Base-by-base conservation (phyloP, 2,113 vertebrate genomes). In the Microtus richardsoni region DNA sequence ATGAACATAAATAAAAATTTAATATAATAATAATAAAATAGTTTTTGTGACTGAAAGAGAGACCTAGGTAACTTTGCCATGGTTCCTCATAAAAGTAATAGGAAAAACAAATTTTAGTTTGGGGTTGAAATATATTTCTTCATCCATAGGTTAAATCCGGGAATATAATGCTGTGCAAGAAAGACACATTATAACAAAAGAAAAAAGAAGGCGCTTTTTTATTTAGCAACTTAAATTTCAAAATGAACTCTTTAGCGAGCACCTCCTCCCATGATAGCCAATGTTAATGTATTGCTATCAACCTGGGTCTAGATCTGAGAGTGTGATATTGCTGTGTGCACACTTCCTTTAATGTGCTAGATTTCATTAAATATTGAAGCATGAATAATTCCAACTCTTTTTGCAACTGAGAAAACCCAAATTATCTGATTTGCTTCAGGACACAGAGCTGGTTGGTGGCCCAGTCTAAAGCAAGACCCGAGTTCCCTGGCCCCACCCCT, bases 281-380 rank as follows among this genome's bases (percentile, higher is more conserved):
- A 1, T 52, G 64, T 54, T 74, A 79, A 71, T 79, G 70, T 19
- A 21, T 58, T 58, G 28, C 41, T 79, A 71, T 30, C 22, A 66
- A 39, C 12, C 28, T 3, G 36, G n/a, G 17, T 66, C 64, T 86
- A 17, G 39, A 80, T 41, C 36, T 73, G 58, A 97, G 64, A 87
- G 39, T 33, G 7, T 16, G 17, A 78, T 70, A 26, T 24, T 49
- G 89, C 22, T 9, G 0, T 70, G 36, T 8, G 17, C 8, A 71
- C 64, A 7, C 2, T 74, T 90, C 36, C 54, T 74, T 85, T 86
- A 13, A 75, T 82, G 60, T 89, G 28, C 64, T 75, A 75, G 8
- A 75, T 71, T 93, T 47, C 54, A 93, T 89, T 79, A 90, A 74
- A 87, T 87, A 93, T 24, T 88, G 93, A 54, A 75, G 60, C 28